A percentile compares a stretch with the other conserved stretches of the same genome.
phyloP scores from a whole-genome alignment of 2,797 vertebrate genomes.

The Molossus alvarezi region DNA sequence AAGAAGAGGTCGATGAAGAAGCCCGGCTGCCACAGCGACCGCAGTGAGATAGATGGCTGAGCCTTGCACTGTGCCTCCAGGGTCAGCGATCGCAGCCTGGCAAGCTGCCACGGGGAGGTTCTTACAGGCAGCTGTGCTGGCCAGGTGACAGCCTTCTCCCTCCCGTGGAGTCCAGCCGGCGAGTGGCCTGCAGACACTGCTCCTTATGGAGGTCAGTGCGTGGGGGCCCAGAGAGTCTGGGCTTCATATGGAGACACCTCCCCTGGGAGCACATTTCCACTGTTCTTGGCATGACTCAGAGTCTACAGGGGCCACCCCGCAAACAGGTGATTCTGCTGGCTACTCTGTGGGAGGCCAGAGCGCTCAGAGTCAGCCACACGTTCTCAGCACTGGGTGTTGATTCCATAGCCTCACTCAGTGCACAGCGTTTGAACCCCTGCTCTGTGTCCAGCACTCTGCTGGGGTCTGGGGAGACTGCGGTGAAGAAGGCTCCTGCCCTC shows the following conservation, averaged over 20 bases:
- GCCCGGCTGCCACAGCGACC: neutral
- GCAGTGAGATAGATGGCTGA: neutral
- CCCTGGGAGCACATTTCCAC: accelerated
- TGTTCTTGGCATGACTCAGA: neutral
- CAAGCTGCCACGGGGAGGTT: neutral
- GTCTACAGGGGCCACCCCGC: accelerated
- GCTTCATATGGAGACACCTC: neutral
- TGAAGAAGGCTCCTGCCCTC: neutral
- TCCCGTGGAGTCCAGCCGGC: accelerated
- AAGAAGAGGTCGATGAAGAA: neutral
- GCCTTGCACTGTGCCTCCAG: neutral
- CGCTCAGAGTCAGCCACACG: accelerated
- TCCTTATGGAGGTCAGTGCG: neutral
- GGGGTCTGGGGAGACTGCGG: neutral
- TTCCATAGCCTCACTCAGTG: no score
- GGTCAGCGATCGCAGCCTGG: neutral
- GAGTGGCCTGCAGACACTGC: accelerated
- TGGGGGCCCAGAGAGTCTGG: neutral
- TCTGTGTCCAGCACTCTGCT: neutral
- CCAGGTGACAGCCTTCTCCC: neutral
- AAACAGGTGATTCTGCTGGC: neutral
- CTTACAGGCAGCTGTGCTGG: neutral
- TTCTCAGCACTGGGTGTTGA: neutral
- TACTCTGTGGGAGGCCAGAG: accelerated
- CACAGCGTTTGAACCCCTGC: neutral